Evolutionary conservation across 2,113 vertebrate genomes (phyloP), one percentile per base, ranked within the genome.

Genomic region (Pygoscelis antarcticus): DNA sequence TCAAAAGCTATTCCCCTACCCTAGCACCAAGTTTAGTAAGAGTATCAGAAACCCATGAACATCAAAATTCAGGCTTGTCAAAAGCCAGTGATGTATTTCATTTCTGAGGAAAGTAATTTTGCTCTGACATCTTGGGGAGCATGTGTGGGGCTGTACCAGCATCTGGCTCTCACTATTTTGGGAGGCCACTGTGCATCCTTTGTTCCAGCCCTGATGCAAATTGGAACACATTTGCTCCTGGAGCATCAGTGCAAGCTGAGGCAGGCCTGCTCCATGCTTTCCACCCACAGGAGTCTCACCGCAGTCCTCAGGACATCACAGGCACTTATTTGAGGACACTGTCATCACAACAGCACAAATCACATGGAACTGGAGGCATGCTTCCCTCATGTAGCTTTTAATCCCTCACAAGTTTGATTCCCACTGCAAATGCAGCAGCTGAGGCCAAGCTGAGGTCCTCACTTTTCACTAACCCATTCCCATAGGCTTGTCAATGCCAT

Each of bases 331-430:
- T 60, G 29, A 71, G 44, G 29, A 51, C 20, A 19, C 2, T 36
- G 6, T 47, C 9, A 71, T 72, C 8, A 22, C 7, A 27, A 66
- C 17, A 91, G 14, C 34, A 62, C 38, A 83, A 52, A 62, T 22
- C 3, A 0, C 12, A 6, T 51, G 14, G 36, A 90, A 66, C 8
- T 46, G 46, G 18, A 87, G 11, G 46, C 1, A 1, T 25, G 4
- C 38, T 52, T 71, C 32, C 7, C 13, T 82, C 3, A 0, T 42
- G 14, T 19, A 70, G 9, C 11, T 42, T 55, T 83, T 77, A 72
- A 61, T 20, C 17, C 19, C 11, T 79, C 32, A 46, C 6, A 66
- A 36, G 2, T 55, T 77, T 87, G 16, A 51, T 87, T 90, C 8
- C 13, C 55, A 19, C 38, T 36, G 47, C 16, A 80, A 77, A 80